Evolutionary conservation across 2,888 invertebrate species (phyloP).

Genomic region (Fragum fragum): DNA sequence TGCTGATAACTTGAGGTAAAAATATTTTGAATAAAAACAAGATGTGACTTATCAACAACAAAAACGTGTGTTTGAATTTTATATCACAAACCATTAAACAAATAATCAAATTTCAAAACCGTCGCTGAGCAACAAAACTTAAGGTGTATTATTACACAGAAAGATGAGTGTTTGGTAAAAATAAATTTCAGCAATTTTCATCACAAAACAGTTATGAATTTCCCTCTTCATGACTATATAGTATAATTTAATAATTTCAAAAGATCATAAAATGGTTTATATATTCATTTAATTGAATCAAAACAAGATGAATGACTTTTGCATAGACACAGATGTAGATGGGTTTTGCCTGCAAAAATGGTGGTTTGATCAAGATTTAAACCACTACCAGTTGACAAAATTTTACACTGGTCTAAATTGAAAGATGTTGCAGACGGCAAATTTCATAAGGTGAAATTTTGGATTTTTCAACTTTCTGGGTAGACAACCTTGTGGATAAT

Average conservation of each 20-base stretch:
- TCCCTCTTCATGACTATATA: not conserved
- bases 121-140: constrained; percentile 17
- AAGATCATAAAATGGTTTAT: constrained; percentile 12
- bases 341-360: not conserved
- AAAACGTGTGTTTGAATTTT: constrained; percentile 31
- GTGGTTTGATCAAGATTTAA: too few species aligned
- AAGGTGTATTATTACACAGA: constrained; percentile 20
- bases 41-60: constrained; percentile 26
- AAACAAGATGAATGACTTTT: not conserved
- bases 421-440: too few species aligned
- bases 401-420: too few species aligned
- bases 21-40: constrained; percentile 15
- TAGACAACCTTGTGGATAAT: too few species aligned
- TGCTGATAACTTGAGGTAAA: too few species aligned
- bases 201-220: constrained; percentile 20
- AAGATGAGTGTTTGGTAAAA: constrained; percentile 1
- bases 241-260: constrained; percentile 10
- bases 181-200: constrained; percentile 15
- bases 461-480: too few species aligned
- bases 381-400: too few species aligned
- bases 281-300: constrained; percentile 9
- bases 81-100: constrained; percentile 21
- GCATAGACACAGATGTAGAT: not conserved
- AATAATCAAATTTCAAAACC: constrained; percentile 26
- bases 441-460: too few species aligned